Conservation (phyloP, 2,888 invertebrate species). For the Phlogophora meticulosa region DNA sequence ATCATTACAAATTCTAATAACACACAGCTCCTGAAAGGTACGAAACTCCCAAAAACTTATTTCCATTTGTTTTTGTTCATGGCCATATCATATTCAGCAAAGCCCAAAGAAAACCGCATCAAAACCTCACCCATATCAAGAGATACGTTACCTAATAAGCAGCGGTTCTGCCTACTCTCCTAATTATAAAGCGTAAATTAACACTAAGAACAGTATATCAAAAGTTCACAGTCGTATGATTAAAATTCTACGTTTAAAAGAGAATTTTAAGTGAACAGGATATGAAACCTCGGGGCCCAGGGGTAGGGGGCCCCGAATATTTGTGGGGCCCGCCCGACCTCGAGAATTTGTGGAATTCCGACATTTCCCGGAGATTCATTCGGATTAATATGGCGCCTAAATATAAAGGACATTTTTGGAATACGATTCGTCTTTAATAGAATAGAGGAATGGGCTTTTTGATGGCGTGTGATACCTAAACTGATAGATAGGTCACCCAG, state of each 20-base stretch:
- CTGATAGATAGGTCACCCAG: slow-evolving; percentile 1
- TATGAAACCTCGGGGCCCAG: slow-evolving; percentile 39
- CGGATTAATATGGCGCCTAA: slow-evolving; percentile 48
- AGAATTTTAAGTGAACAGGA: slow-evolving; percentile 57
- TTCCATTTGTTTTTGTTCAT: slow-evolving; percentile 33
- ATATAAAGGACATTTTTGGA: slow-evolving; percentile 50
- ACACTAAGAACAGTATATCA: slow-evolving; percentile 43
- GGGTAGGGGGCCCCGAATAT: slow-evolving; percentile 58
- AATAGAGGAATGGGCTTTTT: slow-evolving; percentile 23
- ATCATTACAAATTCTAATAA: slow-evolving; percentile 22
- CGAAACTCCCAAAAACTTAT: slow-evolving; percentile 16
- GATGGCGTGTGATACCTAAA: slow-evolving; percentile 13
- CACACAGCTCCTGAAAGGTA: background rate
- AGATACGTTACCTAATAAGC: slow-evolving; percentile 33
- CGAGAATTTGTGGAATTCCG: slow-evolving; percentile 57
- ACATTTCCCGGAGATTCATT: slow-evolving; percentile 52
- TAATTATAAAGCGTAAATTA: slow-evolving; percentile 55
- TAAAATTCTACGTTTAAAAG: slow-evolving; percentile 54
- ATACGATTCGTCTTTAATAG: slow-evolving; percentile 35
- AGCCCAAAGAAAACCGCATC: slow-evolving; percentile 50
- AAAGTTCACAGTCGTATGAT: slow-evolving; percentile 41
- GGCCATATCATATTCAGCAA: slow-evolving; percentile 33
- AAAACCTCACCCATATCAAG: slow-evolving; percentile 33
- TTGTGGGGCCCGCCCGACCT: slow-evolving; percentile 53
- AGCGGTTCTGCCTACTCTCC: slow-evolving; percentile 17